phyloP scores from a whole-genome alignment of 2,113 vertebrate species.

The Cyprinodon variegatus region DNA sequence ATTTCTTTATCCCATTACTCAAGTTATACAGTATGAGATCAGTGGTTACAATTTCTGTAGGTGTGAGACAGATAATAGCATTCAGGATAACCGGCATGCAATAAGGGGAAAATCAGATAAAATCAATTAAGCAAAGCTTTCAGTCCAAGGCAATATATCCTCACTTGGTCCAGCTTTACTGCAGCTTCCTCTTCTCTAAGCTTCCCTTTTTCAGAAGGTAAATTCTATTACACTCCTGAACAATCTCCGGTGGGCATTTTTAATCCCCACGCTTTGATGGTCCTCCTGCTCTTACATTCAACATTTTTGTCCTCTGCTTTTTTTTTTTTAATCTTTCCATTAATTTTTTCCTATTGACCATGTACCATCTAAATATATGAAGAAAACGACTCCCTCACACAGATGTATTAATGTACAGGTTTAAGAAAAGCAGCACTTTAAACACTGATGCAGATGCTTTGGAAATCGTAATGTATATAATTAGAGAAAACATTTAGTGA shows the following conservation, averaged over 20 bases:
- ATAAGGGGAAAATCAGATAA: background rate
- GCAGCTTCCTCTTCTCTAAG: background rate
- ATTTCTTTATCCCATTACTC: too few relatives aligned
- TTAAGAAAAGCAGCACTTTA: background rate
- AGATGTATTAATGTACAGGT: background rate
- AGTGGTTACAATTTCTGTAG: too few relatives aligned
- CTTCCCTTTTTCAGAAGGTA: background rate
- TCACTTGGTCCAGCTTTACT: background rate
- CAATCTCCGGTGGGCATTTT: conserved; percentile 19
- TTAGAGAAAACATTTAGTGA: background rate
- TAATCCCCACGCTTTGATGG: conserved; percentile 17
- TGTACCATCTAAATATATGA: background rate
- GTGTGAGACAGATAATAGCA: too few relatives aligned
- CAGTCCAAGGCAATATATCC: background rate
- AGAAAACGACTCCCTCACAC: background rate
- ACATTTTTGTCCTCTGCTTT: background rate
- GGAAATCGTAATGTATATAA: background rate
- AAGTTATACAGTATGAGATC: too few relatives aligned
- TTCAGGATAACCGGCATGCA: background rate
- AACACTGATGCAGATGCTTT: background rate
- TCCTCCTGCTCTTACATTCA: conserved; percentile 2
- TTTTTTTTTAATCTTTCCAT: background rate
- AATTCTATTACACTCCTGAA: conserved; percentile 11
- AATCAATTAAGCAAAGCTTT: background rate
- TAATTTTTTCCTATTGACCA: background rate